Conservation (phyloP, 2,113 vertebrate genomes). For the Octodon degus region DNA sequence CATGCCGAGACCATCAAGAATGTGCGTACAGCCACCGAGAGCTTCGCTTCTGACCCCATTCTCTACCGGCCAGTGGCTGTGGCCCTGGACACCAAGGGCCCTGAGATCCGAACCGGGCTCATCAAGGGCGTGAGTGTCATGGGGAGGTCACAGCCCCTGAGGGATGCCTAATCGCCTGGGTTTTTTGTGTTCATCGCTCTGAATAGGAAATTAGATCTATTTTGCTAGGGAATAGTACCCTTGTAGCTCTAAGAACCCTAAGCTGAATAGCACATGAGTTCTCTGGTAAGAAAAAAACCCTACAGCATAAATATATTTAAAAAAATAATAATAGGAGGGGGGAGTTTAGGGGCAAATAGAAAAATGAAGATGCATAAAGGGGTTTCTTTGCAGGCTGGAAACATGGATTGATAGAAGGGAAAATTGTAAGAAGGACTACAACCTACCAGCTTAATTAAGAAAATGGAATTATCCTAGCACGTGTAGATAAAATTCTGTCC, state of each 20-base stretch:
- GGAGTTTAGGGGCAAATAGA: not conserved
- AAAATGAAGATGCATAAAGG: not conserved
- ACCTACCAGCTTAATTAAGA: not conserved
- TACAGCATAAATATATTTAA: not conserved
- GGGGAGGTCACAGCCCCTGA: not conserved
- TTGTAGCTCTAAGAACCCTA: not conserved
- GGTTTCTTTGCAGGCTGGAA: not conserved
- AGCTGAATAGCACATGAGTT: not conserved
- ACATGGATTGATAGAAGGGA: not conserved
- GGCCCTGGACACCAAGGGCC: slow-evolving; percentile 98
- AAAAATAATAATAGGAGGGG: not conserved
- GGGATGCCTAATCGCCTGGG: not conserved
- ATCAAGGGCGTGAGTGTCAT: slow-evolving; percentile 95
- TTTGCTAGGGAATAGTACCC: not conserved
- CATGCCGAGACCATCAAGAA: slow-evolving; percentile 97
- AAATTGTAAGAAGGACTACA: not conserved
- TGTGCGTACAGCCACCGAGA: too few species aligned
- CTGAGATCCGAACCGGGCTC: slow-evolving; percentile 98
- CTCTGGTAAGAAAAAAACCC: not conserved
- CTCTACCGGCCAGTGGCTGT: slow-evolving; percentile 96
- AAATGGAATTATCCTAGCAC: not conserved
- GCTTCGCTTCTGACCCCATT: too few species aligned
- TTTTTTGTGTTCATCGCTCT: not conserved
- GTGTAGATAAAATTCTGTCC: not conserved
- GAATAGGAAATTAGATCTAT: not conserved